Conservation (phyloP, 2,113 vertebrate genomes). For the Microtus oregoni region DNA sequence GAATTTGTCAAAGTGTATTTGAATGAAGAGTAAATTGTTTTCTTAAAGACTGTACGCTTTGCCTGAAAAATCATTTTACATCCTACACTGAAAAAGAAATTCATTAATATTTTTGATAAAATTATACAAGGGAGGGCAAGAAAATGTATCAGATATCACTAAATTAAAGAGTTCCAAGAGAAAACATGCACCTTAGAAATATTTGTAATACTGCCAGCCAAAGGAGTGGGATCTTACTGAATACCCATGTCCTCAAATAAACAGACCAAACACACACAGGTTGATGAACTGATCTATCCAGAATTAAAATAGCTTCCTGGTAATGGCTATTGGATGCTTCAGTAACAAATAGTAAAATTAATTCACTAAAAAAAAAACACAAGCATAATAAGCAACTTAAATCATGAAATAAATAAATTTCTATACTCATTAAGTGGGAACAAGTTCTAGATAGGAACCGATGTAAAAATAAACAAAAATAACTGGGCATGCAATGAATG, state of each 20-base stretch:
- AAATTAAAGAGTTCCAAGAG: not conserved
- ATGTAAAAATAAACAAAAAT: not conserved
- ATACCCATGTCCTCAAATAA: not conserved
- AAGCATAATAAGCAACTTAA: not conserved
- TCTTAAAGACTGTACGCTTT: not conserved
- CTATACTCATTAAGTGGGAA: not conserved
- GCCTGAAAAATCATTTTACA: not conserved
- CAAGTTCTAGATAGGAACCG: not conserved
- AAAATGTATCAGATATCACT: not conserved
- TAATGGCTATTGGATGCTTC: not conserved
- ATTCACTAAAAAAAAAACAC: not conserved
- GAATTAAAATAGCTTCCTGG: not conserved
- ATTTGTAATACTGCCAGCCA: not conserved
- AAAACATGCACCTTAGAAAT: not conserved
- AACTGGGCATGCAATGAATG: not conserved
- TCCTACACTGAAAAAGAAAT: not conserved
- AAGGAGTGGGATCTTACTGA: not conserved
- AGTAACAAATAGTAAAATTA: not conserved
- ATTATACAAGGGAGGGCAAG: fast-evolving
- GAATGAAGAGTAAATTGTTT: not conserved
- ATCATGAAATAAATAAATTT: not conserved
- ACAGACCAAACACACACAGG: not conserved
- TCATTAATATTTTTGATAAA: not conserved
- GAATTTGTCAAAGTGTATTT: not conserved
- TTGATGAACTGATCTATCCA: not conserved